Conservation (phyloP, 2,888 invertebrate species). For the Parasteatoda lunata region DNA sequence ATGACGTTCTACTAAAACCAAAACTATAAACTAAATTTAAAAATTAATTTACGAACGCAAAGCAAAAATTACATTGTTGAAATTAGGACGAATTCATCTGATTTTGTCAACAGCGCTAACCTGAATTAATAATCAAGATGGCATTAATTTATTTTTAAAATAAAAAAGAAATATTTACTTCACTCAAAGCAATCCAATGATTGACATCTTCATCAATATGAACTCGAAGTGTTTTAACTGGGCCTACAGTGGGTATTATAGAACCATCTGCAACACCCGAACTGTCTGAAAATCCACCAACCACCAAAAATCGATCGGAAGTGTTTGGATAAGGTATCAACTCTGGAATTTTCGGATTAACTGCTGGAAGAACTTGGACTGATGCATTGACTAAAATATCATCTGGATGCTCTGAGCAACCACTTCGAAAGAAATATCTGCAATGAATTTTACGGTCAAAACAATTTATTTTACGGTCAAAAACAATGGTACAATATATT, state of each 20-base stretch:
- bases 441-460: too few relatives aligned
- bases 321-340: constrained; percentile 66
- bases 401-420: constrained; percentile 90
- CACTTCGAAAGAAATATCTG: constrained; percentile 88
- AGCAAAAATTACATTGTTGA: too few relatives aligned
- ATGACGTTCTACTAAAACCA: too few relatives aligned
- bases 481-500: too few relatives aligned
- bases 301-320: constrained; percentile 66
- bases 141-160: too few relatives aligned
- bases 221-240: constrained; percentile 83
- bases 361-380: constrained; percentile 83
- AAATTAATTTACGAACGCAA: too few relatives aligned
- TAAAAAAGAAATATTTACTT: constrained; percentile 78
- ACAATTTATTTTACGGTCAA: too few relatives aligned
- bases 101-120: too few relatives aligned
- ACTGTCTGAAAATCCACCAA: constrained; percentile 66
- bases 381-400: constrained; percentile 91
- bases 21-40: too few relatives aligned
- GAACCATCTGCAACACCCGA: constrained; percentile 69
- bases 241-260: constrained; percentile 72
- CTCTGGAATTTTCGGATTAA: constrained; percentile 69
- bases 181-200: constrained; percentile 93
- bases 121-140: too few relatives aligned
- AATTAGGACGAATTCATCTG: too few relatives aligned
- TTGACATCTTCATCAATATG: constrained; percentile 85